Evolutionary conservation across 1,140 invertebrate genomes (phyloP).

Genomic region (Meloidogyne hapla): DNA sequence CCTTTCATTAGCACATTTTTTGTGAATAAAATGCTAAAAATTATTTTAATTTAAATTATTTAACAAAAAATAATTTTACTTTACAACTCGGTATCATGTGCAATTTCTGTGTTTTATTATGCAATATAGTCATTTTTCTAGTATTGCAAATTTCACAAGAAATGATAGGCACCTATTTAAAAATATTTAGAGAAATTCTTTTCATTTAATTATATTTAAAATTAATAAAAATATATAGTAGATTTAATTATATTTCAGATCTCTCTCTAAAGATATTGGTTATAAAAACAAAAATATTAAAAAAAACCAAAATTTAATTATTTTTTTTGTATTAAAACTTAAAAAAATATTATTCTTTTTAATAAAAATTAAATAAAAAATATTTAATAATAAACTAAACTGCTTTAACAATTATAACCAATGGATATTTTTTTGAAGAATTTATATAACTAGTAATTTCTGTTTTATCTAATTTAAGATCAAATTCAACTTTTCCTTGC

Average conservation of each 20-base stretch:
- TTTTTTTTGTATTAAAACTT: no score
- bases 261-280: no score
- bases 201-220: no score
- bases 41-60: background rate
- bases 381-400: background rate
- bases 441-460: background rate
- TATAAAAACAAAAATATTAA: no score
- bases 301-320: no score
- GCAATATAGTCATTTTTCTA: background rate
- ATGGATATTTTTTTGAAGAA: background rate
- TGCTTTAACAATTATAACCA: background rate
- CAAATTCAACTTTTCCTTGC: background rate
- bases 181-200: no score
- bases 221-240: no score
- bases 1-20: constrained; percentile 1
- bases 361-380: no score
- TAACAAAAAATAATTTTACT: background rate
- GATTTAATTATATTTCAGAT: no score
- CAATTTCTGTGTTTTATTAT: background rate
- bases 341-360: no score
- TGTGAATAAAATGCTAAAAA: background rate
- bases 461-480: background rate
- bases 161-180: background rate
- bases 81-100: background rate
- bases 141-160: background rate